Percentiles rank a stretch among this genome's conserved stretches.
Evolutionary conservation across 2,797 vertebrate genomes (phyloP).

Genomic region (Malurus leucopterus): DNA sequence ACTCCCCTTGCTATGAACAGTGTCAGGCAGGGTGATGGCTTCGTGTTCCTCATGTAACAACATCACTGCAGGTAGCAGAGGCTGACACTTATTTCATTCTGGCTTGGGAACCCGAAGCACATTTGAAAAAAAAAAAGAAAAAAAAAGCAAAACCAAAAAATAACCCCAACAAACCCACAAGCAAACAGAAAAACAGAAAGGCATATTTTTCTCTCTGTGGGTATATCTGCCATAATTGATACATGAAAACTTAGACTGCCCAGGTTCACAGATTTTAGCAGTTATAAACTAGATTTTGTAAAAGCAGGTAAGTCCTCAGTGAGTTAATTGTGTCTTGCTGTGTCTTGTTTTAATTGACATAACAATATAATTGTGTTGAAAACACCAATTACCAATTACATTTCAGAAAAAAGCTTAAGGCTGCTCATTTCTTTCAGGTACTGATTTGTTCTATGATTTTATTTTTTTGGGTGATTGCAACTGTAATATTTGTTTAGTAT

Average conservation of each 20-base stretch:
- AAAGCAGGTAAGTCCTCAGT: not conserved
- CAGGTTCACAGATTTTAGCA: not conserved
- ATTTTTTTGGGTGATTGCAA: not conserved
- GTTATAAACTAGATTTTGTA: not conserved
- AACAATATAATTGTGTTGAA: not conserved
- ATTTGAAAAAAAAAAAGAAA: not conserved
- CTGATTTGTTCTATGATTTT: not conserved
- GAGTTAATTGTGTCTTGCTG: not conserved
- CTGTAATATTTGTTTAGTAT: not conserved
- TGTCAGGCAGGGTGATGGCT: not conserved
- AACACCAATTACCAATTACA: not conserved
- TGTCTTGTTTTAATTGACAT: not conserved
- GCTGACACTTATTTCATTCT: not conserved
- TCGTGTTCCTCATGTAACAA: not conserved
- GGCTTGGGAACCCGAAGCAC: not conserved
- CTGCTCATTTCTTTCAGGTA: not conserved
- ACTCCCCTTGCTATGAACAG: not conserved
- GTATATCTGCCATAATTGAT: not conserved
- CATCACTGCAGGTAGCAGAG: not conserved
- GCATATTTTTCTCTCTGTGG: not conserved
- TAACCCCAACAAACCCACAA: not conserved
- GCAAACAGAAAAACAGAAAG: not conserved
- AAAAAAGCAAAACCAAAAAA: rapidly evolving
- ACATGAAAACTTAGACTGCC: not conserved
- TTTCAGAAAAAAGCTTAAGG: not conserved